Conservation (phyloP, 2,888 invertebrate genomes). For the Andrena flavipes region DNA sequence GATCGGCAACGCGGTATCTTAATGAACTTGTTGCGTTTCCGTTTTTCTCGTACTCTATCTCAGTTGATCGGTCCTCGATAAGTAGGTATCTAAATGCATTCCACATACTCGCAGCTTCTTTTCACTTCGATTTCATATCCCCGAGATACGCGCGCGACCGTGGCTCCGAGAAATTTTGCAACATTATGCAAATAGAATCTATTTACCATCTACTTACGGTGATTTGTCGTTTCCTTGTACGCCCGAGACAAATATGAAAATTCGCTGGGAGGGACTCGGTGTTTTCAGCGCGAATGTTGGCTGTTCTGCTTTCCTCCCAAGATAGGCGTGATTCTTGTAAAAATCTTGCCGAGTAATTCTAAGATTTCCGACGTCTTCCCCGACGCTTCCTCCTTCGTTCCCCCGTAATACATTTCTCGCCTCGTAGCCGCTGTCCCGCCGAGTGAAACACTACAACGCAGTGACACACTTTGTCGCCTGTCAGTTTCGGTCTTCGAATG, state of each 20-base stretch:
- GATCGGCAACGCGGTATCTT: neutral
- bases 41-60: slow-evolving; percentile 4
- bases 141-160: slow-evolving; percentile 23
- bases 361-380: neutral
- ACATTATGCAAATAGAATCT: slow-evolving; percentile 54
- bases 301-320: neutral
- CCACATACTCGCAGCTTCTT: slow-evolving; percentile 3
- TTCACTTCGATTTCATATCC: slow-evolving; percentile 18
- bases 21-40: slow-evolving; percentile 44
- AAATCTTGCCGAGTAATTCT: too few relatives aligned
- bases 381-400: neutral
- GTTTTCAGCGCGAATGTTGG: neutral
- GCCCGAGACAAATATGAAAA: slow-evolving; percentile 25
- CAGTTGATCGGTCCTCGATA: slow-evolving; percentile 9
- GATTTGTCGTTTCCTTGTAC: slow-evolving; percentile 42
- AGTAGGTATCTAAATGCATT: slow-evolving; percentile 11
- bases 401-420: neutral
- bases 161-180: slow-evolving; percentile 32
- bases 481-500: slow-evolving; percentile 30
- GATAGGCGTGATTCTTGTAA: too few relatives aligned
- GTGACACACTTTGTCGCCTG: slow-evolving; percentile 37
- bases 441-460: slow-evolving; percentile 47
- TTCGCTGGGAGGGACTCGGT: neutral
- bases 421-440: neutral
- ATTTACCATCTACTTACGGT: slow-evolving; percentile 30